phyloP scores from a whole-genome alignment of 2,113 vertebrate genomes.

The Pontoporia blainvillei region DNA sequence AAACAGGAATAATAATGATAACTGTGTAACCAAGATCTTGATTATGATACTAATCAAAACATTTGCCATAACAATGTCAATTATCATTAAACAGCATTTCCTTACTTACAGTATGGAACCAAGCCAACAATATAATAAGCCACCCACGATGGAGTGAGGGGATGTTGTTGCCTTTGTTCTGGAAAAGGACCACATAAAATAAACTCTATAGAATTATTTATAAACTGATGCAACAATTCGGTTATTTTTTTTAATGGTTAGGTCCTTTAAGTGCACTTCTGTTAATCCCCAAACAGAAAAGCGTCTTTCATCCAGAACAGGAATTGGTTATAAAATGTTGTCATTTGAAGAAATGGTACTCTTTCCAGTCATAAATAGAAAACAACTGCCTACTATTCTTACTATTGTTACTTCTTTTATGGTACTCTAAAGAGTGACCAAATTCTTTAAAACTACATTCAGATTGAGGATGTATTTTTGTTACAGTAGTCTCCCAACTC shows the following conservation, averaged over 20 bases:
- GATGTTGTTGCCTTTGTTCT: constrained; percentile 45
- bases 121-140: constrained; percentile 67
- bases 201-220: constrained; percentile 61
- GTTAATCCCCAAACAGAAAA: constrained; percentile 26
- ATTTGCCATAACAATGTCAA: constrained; percentile 75
- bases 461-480: not conserved
- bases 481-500: constrained; percentile 23
- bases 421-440: not conserved
- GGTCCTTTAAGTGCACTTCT: not conserved
- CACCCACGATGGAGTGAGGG: constrained; percentile 59
- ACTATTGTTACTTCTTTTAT: not conserved
- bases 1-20: constrained; percentile 68
- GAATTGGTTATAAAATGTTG: not conserved
- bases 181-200: constrained; percentile 61
- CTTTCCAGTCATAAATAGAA: not conserved
- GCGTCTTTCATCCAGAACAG: not conserved
- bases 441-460: constrained; percentile 4
- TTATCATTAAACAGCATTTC: constrained; percentile 72
- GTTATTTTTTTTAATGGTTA: not conserved
- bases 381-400: not conserved
- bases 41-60: constrained; percentile 74
- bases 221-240: constrained; percentile 53
- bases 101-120: constrained; percentile 65
- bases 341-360: not conserved
- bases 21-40: constrained; percentile 70